Evolutionary conservation across 2,888 invertebrate species (phyloP), one percentile per base, ranked within the genome.

Genomic region (Drosophila tripunctata): DNA sequence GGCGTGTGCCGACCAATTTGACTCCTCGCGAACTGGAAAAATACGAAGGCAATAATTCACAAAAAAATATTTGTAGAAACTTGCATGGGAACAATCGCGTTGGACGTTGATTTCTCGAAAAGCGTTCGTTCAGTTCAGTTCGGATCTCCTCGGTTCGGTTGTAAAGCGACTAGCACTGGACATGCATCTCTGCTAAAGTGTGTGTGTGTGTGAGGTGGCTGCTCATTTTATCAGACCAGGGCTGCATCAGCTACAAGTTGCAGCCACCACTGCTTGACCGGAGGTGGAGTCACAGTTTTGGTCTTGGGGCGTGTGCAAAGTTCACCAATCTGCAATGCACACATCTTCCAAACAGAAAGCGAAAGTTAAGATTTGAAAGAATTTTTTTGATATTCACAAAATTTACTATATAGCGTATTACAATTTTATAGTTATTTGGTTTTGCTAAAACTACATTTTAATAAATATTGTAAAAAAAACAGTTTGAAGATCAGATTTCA

Each of bases 1-100:
- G 94, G 94, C 93, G 92, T 93, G 93, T 93, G 92, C 92, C 92
- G 92, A 90, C 92, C 91, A 91, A 91, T 91, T 91, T 91, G 90
- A 91, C 91, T 92, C 91, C 88, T 88, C 89, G 90, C 88, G 90
- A 89, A 88, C 86, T 89, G 89, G 78, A 90, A 92, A 92, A 92
- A 92, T 92, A 92, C 92, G 89, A 90, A 89, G 90, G 91, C 86
- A 90, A 91, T 91, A 91, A 90, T 90, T 91, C 90, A 90, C 89
- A 89, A 88, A 89, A 84, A 88, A 85, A 88, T 87, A 86, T 88
- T 89, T 88, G 89, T 81, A 89, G 88, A 89, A 89, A 89, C 88
- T 89, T 88, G 89, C 90, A 89, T 90, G 90, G 90, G 90, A 90
- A 90, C 90, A 81, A 81, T 81, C 90, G 89, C 88, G 89, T 87